phyloP scores from a whole-genome alignment of 2,888 invertebrate species.

The Ichneumoninae sp. region DNA sequence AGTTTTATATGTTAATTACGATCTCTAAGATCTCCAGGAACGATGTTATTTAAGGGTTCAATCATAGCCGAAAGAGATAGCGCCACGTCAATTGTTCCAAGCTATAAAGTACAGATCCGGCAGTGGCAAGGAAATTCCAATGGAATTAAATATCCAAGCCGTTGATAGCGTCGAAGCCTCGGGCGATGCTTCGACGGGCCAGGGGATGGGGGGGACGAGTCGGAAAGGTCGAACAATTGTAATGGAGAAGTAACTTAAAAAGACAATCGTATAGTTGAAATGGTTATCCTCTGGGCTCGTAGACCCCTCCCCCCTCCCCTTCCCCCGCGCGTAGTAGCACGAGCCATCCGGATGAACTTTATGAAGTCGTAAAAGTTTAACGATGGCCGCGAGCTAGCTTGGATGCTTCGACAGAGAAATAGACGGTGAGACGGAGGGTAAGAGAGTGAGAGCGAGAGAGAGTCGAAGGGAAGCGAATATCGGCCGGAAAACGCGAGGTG shows the following conservation, averaged over 20 bases:
- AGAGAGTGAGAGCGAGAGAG: slow-evolving; percentile 20
- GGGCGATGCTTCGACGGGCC: slow-evolving; percentile 5
- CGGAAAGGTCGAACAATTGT: slow-evolving; percentile 56
- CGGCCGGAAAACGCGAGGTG: slow-evolving; percentile 21
- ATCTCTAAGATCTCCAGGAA: no score
- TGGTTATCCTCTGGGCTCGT: slow-evolving; percentile 56
- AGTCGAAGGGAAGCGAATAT: background rate
- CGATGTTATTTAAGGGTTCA: background rate
- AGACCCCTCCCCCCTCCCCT: background rate
- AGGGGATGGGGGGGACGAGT: background rate
- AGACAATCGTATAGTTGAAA: slow-evolving; percentile 61
- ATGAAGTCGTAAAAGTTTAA: slow-evolving; percentile 70
- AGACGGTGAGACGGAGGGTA: background rate
- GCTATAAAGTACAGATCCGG: background rate
- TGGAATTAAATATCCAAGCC: slow-evolving; percentile 18
- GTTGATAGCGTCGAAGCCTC: background rate
- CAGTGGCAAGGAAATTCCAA: background rate
- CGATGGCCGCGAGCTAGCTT: slow-evolving; percentile 57
- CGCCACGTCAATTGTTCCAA: background rate
- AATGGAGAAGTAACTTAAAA: slow-evolving; percentile 62
- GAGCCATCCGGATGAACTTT: slow-evolving; percentile 60
- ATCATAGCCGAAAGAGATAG: background rate
- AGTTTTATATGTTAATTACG: no score
- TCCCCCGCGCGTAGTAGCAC: background rate
- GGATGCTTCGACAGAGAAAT: slow-evolving; percentile 49